Evolutionary conservation across 2,113 vertebrate genomes (phyloP).

Genomic region (Accipiter cooperii): DNA sequence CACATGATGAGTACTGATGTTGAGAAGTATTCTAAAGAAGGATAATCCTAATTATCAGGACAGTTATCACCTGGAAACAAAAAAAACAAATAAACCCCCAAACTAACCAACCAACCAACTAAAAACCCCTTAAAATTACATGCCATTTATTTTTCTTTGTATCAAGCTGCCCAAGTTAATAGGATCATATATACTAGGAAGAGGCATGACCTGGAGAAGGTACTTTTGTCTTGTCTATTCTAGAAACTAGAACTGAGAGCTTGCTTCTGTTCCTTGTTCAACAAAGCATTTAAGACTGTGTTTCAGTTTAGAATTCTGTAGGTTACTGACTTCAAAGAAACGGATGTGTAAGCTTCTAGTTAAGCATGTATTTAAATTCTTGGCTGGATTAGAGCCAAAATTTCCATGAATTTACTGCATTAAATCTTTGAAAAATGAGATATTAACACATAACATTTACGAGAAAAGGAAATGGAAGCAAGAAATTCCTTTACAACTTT

Average conservation of each 20-base stretch:
- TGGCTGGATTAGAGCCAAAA: neutral
- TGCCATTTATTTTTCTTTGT: neutral
- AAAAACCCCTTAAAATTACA: neutral
- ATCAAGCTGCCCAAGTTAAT: neutral
- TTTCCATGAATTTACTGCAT: neutral
- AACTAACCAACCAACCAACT: neutral
- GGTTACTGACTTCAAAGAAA: neutral
- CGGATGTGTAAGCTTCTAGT: neutral
- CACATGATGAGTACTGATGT: neutral
- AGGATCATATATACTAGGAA: neutral
- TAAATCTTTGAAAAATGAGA: neutral
- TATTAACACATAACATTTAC: neutral
- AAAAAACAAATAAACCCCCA: rapidly evolving
- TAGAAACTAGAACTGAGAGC: neutral
- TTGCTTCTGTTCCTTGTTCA: neutral
- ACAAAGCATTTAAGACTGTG: neutral
- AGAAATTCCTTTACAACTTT: neutral
- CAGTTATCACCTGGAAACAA: neutral
- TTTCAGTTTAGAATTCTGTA: neutral
- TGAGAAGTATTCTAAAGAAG: neutral
- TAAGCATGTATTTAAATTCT: neutral
- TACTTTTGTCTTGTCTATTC: neutral
- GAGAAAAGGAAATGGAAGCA: neutral
- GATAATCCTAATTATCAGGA: neutral
- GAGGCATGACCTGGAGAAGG: neutral